phyloP scores from a whole-genome alignment of 2,113 vertebrate species.

The Butastur rufipennis region DNA sequence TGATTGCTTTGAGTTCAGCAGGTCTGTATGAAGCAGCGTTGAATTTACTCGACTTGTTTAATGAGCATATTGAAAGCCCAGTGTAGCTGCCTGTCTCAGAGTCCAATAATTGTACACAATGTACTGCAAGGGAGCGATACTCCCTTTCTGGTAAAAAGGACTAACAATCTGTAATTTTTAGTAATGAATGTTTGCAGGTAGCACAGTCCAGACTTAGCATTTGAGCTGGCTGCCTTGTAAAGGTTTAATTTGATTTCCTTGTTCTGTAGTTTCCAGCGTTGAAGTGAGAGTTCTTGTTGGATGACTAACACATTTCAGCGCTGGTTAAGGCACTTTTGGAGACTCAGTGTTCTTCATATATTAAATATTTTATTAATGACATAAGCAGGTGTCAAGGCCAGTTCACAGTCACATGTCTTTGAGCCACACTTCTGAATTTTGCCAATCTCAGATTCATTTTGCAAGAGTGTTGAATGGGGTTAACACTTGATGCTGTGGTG shows the following conservation, averaged over 20 bases:
- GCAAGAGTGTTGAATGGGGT: neutral
- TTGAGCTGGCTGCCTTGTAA: neutral
- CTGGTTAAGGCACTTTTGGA: neutral
- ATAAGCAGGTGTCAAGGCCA: conserved; percentile 22
- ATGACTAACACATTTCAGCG: neutral
- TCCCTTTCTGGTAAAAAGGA: neutral
- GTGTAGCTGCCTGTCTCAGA: neutral
- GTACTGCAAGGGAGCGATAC: neutral
- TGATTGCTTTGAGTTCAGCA: neutral
- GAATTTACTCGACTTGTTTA: neutral
- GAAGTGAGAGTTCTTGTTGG: conserved; percentile 29
- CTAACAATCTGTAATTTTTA: neutral
- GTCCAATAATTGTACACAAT: neutral
- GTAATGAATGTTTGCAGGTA: neutral
- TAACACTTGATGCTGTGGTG: neutral
- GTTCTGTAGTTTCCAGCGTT: conserved; percentile 12
- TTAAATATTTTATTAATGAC: conserved; percentile 43
- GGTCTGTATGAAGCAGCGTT: neutral
- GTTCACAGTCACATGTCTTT: neutral
- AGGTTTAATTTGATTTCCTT: conserved; percentile 1
- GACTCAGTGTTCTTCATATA: neutral
- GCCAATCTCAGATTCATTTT: neutral
- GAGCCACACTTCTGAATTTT: neutral
- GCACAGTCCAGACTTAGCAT: neutral
- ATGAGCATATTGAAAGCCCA: neutral